These are phyloP conservation scores for Lydus trimaculatus DNA, from an alignment of 2,888 invertebrate genomes.

Conservation along the genomic window DNA sequence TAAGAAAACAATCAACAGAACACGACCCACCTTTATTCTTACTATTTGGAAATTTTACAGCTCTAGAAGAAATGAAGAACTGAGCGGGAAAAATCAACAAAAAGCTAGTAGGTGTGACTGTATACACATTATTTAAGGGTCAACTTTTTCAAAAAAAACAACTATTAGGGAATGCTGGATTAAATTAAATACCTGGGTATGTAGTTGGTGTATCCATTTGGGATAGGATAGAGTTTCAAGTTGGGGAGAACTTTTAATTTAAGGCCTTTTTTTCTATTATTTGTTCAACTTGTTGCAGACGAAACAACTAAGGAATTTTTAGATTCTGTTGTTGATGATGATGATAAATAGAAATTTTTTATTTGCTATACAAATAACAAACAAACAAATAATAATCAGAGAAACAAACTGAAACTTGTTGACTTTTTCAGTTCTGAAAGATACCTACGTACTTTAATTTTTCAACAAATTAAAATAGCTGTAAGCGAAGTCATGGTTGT, in stretches of 20 bases:
- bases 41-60: not conserved
- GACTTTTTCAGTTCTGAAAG: not conserved
- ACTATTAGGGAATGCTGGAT: not conserved
- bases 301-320: not conserved
- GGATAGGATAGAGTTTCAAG: not conserved
- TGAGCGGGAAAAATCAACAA: not conserved
- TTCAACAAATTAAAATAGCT: too few species aligned
- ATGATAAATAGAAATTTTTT: not conserved
- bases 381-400: conserved; percentile 7
- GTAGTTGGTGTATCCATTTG: not conserved
- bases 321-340: not conserved
- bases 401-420: conserved; percentile 7
- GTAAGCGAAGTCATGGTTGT: too few species aligned
- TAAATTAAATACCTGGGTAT: not conserved
- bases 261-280: not conserved
- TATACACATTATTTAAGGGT: not conserved
- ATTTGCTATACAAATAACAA: not conserved
- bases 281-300: conserved; percentile 3
- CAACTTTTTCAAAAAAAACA: not conserved
- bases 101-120: not conserved
- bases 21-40: conserved; percentile 23
- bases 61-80: not conserved
- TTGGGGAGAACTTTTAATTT: not conserved
- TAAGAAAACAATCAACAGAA: conserved; percentile 18
- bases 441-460: not conserved